Evolutionary conservation across 2,888 invertebrate genomes (phyloP), one percentile per base, ranked within the genome.

Genomic region (Zygothrica quintamaculata): DNA sequence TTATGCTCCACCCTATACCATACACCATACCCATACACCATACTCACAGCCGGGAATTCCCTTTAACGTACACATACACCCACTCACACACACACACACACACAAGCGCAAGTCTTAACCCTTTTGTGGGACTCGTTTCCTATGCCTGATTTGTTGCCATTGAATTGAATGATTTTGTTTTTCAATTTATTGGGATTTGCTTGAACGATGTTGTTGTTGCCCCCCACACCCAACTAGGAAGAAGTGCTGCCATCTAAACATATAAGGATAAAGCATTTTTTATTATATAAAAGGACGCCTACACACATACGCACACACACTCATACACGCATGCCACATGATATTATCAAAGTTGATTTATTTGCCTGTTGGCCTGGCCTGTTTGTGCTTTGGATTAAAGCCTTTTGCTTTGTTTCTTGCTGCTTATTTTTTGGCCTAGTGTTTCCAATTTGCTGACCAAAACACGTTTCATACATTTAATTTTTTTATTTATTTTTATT

Each of bases 81-180:
- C n/a, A n/a, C n/a, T n/a, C n/a, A n/a, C n/a, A n/a, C n/a, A n/a
- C n/a, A n/a, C n/a, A n/a, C n/a, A n/a, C n/a, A n/a, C n/a, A n/a
- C n/a, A n/a, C n/a, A n/a, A n/a, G n/a, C 34, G 13, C 6, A 13
- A 15, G 5, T 16, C 48, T 22, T 44, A 59, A 68, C 68, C 73
- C 86, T 76, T 84, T 71, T 62, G 42, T 47, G 70, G 62, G 33
- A n/a, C 22, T 42, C 46, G 69, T 56, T 67, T 40, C 65, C 77
- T 61, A 72, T 74, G 87, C 85, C 78, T 81, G 81, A 87, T 81
- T 87, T 77, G 87, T 66, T 53, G 72, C 87, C 82, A 77, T 80
- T 77, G 82, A 81, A 82, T 87, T 82, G 87, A 87, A 87, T 82
- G 81, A 84, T 85, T 87, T 82, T 78, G 82, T 87, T 87, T 85